These are phyloP conservation scores for Apostichopus japonicus DNA, from an alignment of 35 echinoderm and acorn worm species.

Conservation along the genomic window DNA sequence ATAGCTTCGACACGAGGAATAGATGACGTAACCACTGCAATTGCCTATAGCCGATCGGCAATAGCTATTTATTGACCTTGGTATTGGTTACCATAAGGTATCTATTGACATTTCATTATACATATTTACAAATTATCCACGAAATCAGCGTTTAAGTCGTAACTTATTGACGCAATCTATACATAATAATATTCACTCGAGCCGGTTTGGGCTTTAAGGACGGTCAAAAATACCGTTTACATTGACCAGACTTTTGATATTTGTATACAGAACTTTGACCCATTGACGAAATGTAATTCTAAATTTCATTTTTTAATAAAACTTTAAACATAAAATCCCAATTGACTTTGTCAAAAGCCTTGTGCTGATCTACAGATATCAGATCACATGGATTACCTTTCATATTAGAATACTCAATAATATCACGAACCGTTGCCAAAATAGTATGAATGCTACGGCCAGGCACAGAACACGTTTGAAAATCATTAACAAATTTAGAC, in stretches of 20 bases:
- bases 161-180: no score
- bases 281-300: slow-evolving; percentile 28
- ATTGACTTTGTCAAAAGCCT: slow-evolving; percentile 44
- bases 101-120: no score
- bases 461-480: background rate
- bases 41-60: no score
- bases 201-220: no score
- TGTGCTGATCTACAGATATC: slow-evolving; percentile 44
- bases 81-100: no score
- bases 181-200: no score
- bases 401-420: background rate
- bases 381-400: background rate
- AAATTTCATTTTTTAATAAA: slow-evolving; percentile 23
- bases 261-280: slow-evolving; percentile 31
- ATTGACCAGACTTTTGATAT: slow-evolving; percentile 7
- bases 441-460: background rate
- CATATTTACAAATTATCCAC: no score
- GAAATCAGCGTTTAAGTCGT: no score
- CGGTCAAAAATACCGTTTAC: no score
- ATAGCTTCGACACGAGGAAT: no score
- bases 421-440: background rate
- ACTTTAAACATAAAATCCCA: slow-evolving; percentile 23
- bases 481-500: background rate
- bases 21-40: no score
- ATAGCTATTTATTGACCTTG: no score